Evolutionary conservation across 2,113 vertebrate species (phyloP).

Genomic region (Campylomormyrus tamandua): DNA sequence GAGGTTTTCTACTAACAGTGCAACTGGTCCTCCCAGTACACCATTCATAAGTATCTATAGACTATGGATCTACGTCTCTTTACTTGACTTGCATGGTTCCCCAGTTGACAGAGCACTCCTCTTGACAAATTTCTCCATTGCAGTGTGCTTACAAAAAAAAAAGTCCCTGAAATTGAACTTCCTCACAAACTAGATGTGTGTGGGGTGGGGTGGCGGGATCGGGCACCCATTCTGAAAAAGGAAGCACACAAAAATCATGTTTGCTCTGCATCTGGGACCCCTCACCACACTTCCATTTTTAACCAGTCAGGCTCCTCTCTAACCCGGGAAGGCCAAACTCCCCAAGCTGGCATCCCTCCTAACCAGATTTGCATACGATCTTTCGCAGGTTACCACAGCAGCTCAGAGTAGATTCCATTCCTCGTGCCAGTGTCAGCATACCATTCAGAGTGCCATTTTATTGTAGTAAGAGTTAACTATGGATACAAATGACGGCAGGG

Average conservation of each 20-base stretch:
- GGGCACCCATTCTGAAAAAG: slow-evolving; percentile 50
- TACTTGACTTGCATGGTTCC: slow-evolving; percentile 28
- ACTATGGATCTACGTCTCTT: slow-evolving; percentile 31
- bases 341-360: not conserved
- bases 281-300: not conserved
- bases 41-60: slow-evolving; percentile 21
- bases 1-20: not conserved
- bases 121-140: not conserved
- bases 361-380: not conserved
- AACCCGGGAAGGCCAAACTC: not conserved
- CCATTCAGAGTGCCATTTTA: not conserved
- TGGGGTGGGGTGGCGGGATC: slow-evolving; percentile 11
- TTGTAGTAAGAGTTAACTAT: not conserved
- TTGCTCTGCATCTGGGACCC: not conserved
- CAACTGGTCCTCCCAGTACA: not conserved
- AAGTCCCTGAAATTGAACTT: slow-evolving; percentile 5
- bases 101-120: slow-evolving; percentile 34
- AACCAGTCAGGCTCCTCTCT: not conserved
- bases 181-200: slow-evolving; percentile 23
- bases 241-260: not conserved
- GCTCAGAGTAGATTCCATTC: not conserved
- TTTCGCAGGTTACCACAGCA: not conserved
- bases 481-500: not conserved
- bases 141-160: not conserved
- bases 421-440: not conserved